Evolutionary conservation across 2,888 invertebrate genomes (phyloP).

Genomic region (Caenorhabditis sp.): DNA sequence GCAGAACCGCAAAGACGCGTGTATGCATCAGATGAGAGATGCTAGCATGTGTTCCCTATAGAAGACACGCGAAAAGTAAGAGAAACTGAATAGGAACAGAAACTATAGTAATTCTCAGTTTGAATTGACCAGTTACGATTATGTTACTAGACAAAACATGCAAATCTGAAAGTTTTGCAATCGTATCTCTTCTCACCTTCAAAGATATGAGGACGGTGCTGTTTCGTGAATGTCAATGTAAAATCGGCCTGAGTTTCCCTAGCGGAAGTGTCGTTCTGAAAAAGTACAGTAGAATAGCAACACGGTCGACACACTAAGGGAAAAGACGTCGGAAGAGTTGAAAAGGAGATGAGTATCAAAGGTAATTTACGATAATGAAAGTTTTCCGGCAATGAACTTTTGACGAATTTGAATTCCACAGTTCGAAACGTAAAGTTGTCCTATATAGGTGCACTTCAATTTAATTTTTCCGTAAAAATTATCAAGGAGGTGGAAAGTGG

Average conservation of each 20-base stretch:
- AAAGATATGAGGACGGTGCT: background rate
- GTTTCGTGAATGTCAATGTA: background rate
- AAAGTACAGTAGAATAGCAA: slow-evolving; percentile 28
- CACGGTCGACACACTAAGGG: background rate
- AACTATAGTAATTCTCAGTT: too few species aligned
- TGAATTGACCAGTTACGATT: too few species aligned
- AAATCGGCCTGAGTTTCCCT: background rate
- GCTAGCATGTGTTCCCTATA: background rate
- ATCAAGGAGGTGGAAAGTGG: slow-evolving; percentile 43
- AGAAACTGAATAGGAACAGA: too few species aligned
- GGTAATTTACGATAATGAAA: slow-evolving; percentile 61
- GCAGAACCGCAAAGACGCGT: background rate
- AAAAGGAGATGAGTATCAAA: slow-evolving; percentile 51
- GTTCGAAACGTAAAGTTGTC: too few species aligned
- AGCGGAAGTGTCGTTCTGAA: slow-evolving; percentile 39
- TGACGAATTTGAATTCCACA: too few species aligned
- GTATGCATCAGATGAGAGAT: background rate
- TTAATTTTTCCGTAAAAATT: slow-evolving; percentile 42
- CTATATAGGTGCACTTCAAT: background rate
- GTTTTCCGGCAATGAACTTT: too few species aligned
- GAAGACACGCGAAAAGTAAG: too few species aligned
- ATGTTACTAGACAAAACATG: background rate
- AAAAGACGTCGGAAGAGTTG: slow-evolving; percentile 35
- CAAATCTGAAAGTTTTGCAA: too few species aligned
- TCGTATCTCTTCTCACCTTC: slow-evolving; percentile 1